These are phyloP conservation scores for Enteromius argenteus DNA, from an alignment of 2,797 vertebrate genomes.

Conservation along the genomic window DNA sequence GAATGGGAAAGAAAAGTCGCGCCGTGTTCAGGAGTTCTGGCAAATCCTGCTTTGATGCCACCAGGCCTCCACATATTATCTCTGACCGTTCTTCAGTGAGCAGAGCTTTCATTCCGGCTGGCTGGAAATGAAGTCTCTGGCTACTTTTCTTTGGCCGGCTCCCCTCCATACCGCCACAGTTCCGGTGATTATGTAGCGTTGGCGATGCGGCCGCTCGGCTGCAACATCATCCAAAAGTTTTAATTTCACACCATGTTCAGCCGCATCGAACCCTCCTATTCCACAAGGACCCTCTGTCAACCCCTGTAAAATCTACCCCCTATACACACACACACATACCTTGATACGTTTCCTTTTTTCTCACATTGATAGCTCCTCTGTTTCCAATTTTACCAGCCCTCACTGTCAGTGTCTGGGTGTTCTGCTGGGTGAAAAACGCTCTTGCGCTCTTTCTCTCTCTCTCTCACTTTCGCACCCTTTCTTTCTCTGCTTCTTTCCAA, in stretches of 20 bases:
- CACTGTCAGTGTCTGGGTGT: conserved; percentile 44
- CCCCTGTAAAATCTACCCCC: background rate
- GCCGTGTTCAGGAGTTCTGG: background rate
- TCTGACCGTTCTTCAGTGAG: conserved; percentile 22
- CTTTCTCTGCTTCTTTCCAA: conserved; percentile 37
- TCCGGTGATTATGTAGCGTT: conserved; percentile 36
- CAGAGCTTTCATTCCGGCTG: conserved; percentile 4
- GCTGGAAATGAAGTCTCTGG: conserved; percentile 27
- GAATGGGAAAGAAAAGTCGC: background rate
- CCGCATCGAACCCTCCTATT: conserved; percentile 23
- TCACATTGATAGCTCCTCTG: conserved; percentile 40
- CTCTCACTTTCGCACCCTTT: conserved; percentile 39
- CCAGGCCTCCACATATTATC: background rate
- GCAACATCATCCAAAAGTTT: conserved; percentile 46
- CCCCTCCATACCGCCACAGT: conserved; percentile 26
- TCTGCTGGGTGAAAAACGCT: conserved; percentile 34
- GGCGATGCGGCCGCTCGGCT: conserved; percentile 10
- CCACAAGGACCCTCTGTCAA: conserved; percentile 37
- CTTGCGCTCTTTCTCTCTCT: background rate
- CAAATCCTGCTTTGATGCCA: conserved; percentile 44
- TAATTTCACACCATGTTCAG: conserved; percentile 56
- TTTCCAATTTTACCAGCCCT: conserved; percentile 51
- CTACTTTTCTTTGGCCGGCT: conserved; percentile 12
- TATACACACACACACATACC: background rate
- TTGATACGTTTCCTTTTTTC: conserved; percentile 42